Base-by-base conservation (phyloP, 2,888 invertebrate genomes). In the Margaritifera margaritifera region DNA sequence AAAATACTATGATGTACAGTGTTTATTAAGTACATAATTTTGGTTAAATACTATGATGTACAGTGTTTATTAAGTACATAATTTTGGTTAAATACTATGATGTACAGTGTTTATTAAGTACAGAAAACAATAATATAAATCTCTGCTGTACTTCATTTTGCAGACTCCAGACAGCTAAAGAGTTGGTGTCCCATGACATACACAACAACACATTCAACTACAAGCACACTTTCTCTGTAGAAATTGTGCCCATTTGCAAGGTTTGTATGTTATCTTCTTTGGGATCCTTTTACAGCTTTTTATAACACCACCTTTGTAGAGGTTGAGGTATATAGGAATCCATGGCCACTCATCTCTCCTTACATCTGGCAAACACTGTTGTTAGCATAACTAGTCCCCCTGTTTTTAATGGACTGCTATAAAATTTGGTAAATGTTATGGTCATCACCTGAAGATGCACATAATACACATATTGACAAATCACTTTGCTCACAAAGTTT, bases 161-260 rank as follows among this genome's bases (percentile, higher is more conserved):
- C 81, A 91, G 95, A 86, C 94, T 94, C 85, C 94, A 94, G 80
- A 94, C 95, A 86, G 97, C 98, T 0, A 98, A 99, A 90, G 97
- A 97, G 86, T 92, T 99, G 56, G 95, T 99, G 83, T 98, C 99
- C 0, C 99, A 99, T 86, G 99, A 99, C 90, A 95, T 96, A 68
- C 97, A 97, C 90, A 98, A 96, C 89, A 99, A 99, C 88, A 93
- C 94, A 20, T 98, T 95, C 90, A 98, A 98, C 90, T 99, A 98
- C 91, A 99, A 99, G 90, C 95, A 95, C 88, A 95, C 97, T 8
- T 92, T 87, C 83, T 95, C 96, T 74, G 94, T 99, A 77, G 98
- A 99, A 90, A 95, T 99, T 83, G 97, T 96, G 0, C 99, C 99
- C 0, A 90, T 99, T 66, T 98, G 98, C 24, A 98, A 98, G 90